Evolutionary conservation across 2,797 vertebrate species (phyloP).

Genomic region (Platalea minor): DNA sequence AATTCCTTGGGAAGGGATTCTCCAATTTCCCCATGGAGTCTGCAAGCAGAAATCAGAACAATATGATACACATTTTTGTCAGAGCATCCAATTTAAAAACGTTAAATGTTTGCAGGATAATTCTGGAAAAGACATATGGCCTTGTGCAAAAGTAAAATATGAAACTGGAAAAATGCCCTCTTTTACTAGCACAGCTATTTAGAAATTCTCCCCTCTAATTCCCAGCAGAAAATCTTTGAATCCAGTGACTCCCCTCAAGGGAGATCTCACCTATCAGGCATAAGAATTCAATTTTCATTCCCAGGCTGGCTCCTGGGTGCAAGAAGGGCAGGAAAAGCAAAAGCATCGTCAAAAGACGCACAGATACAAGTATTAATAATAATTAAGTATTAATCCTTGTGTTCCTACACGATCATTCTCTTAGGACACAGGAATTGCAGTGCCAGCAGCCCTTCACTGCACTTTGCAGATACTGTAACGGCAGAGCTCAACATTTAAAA

Average conservation of each 20-base stretch:
- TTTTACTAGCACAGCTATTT: background rate
- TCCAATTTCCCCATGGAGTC: conserved; percentile 14
- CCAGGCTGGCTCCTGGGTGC: background rate
- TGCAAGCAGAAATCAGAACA: conserved; percentile 56
- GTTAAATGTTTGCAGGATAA: background rate
- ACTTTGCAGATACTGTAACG: background rate
- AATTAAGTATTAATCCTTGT: background rate
- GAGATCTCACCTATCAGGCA: background rate
- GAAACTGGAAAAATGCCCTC: background rate
- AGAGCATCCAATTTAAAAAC: conserved; percentile 4
- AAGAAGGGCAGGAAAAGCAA: background rate
- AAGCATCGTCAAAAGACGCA: background rate
- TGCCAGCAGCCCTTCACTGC: background rate
- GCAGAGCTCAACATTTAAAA: background rate
- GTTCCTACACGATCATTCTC: background rate
- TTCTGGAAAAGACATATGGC: conserved; percentile 5
- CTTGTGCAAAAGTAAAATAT: background rate
- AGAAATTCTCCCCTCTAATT: background rate
- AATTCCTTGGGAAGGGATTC: conserved; percentile 49
- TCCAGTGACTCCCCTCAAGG: background rate
- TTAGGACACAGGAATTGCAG: background rate
- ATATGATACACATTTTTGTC: background rate
- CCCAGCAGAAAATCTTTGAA: background rate
- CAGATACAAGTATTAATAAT: background rate
- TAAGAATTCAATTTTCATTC: background rate